Evolutionary conservation across 2,113 vertebrate species (phyloP), one percentile per base, ranked within the genome.

Genomic region (Circaetus cinerascens): DNA sequence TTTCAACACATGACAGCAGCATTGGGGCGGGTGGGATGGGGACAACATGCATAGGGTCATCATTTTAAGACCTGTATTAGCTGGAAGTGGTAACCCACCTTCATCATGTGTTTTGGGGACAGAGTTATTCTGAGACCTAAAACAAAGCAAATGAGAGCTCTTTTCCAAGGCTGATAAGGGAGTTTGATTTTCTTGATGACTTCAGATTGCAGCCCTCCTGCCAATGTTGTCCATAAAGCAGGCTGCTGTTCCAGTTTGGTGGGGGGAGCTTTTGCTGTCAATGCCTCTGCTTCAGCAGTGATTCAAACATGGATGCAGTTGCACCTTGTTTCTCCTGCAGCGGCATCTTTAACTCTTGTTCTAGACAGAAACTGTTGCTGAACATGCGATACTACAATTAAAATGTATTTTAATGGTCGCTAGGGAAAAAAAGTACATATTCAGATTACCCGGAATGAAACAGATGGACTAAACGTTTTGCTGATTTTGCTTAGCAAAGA

Each of bases 401-500:
- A 89, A 86, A 55, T 50, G 13, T 51, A 22, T 71, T 91, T 92
- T 94, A 78, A 77, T 80, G 72, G 41, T 43, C 12, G 5, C 53
- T n/a, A 46, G 26, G 68, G 2, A 51, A 77, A 88, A 95, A 71
- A 67, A 67, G 1, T 40, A 62, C 11, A 40, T 74, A 51, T 72
- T 85, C 46, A 56, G 32, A 73, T 74, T 76, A n/a, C 22, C 46
- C 55, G 75, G 76, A 91, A 87, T 36, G 34, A 91, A 93, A 84
- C 68, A 84, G 75, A 91, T 78, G 76, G 76, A 68, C 62, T 62
- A 79, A 79, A 10, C 0, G 0, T 73, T 95, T 69, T 43, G 32
- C 78, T 73, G 68, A 40, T 80, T 91, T 94, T 94, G 64, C 55
- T 93, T 92, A 89, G 41, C 80, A 84, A 90, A 92, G 89, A 56